Percentiles rank a stretch among this genome's conserved stretches.
Evolutionary conservation across 2,797 vertebrate genomes (phyloP).

Genomic region (Brachyrhaphis roseni): DNA sequence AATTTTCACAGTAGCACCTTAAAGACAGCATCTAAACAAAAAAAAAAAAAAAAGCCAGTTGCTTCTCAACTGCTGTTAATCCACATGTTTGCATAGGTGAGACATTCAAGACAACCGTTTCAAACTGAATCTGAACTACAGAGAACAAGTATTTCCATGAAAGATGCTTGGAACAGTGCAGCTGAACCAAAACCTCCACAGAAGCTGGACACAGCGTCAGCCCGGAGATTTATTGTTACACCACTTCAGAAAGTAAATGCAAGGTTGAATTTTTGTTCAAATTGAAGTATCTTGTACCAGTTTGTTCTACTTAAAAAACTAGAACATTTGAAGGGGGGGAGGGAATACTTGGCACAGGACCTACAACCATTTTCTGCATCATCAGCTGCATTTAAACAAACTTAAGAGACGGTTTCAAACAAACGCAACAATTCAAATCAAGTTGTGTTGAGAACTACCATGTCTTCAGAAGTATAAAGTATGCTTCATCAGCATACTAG

Average conservation of each 20-base stretch:
- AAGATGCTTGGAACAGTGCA: neutral
- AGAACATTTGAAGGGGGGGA: no score
- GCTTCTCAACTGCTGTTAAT: conserved; percentile 20
- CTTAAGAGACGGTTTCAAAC: neutral
- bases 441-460: neutral
- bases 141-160: neutral
- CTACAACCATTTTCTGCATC: neutral
- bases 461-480: neutral
- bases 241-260: neutral
- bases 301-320: no score
- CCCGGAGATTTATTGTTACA: neutral
- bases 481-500: neutral
- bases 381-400: neutral
- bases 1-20: conserved; percentile 55
- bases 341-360: neutral
- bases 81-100: conserved; percentile 56
- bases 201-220: neutral
- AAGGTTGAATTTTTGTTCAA: neutral
- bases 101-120: neutral
- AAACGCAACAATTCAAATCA: neutral
- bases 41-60: conserved; percentile 10
- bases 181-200: neutral
- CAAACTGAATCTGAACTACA: neutral
- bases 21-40: conserved; percentile 48
- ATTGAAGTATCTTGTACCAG: neutral